phyloP scores from a whole-genome alignment of 2,888 invertebrate genomes.

The Caradrina kadenii region DNA sequence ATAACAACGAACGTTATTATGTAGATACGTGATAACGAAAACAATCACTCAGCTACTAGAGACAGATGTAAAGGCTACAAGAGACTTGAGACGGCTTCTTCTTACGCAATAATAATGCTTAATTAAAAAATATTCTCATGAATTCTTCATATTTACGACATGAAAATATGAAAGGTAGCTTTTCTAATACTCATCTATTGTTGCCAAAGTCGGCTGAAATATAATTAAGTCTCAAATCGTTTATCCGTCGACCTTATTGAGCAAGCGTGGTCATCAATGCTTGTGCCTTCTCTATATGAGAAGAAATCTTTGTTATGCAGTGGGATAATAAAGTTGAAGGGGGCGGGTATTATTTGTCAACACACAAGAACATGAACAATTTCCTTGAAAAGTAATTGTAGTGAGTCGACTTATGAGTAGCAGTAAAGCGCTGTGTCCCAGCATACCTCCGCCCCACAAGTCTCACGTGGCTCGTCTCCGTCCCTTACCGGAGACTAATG shows the following conservation, averaged over 20 bases:
- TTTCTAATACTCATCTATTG: too few species aligned
- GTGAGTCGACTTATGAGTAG: slow-evolving; percentile 7
- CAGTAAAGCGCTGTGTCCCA: background rate
- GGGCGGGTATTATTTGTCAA: too few species aligned
- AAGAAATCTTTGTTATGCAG: too few species aligned
- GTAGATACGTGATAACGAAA: slow-evolving; percentile 1
- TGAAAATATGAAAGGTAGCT: background rate
- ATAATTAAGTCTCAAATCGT: too few species aligned
- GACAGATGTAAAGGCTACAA: background rate
- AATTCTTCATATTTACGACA: background rate
- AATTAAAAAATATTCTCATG: background rate
- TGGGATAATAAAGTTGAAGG: too few species aligned
- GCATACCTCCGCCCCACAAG: slow-evolving; percentile 2
- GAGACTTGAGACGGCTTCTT: background rate
- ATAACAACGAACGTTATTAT: background rate
- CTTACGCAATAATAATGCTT: background rate
- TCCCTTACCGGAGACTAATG: slow-evolving; percentile 43
- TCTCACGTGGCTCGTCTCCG: slow-evolving; percentile 6
- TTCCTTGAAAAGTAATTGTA: slow-evolving; percentile 11
- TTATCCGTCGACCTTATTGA: too few species aligned
- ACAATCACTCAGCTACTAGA: background rate
- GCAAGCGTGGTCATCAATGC: too few species aligned
- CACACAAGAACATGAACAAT: background rate
- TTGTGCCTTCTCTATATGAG: too few species aligned
- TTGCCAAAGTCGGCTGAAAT: too few species aligned